phyloP scores from a whole-genome alignment of 2,113 vertebrate species.

The Pelodiscus sinensis region DNA sequence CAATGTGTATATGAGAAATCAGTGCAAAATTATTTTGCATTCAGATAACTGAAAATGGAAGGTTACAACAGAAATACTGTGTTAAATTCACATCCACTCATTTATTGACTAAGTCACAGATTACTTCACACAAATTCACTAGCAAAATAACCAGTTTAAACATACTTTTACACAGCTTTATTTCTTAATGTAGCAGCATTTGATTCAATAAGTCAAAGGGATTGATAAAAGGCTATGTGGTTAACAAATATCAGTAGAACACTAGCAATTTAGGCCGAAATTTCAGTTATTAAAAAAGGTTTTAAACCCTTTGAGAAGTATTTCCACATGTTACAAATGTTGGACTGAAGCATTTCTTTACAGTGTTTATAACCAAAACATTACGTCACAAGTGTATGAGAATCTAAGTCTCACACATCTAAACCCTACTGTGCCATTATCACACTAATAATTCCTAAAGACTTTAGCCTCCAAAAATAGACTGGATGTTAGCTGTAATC shows the following conservation, averaged over 20 bases:
- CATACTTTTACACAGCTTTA: background rate
- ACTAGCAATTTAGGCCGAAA: background rate
- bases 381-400: background rate
- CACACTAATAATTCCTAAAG: background rate
- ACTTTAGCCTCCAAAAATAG: background rate
- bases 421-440: background rate
- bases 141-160: background rate
- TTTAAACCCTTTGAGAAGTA: background rate
- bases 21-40: background rate
- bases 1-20: background rate
- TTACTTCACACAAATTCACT: background rate
- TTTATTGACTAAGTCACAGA: background rate
- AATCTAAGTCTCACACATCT: background rate
- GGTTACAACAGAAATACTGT: background rate
- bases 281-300: background rate
- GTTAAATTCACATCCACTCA: background rate
- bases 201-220: background rate
- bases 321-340: background rate
- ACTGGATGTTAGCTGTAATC: background rate
- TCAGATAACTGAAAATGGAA: background rate
- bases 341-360: background rate
- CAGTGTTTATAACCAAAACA: background rate
- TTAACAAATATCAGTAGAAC: background rate
- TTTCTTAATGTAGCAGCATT: background rate
- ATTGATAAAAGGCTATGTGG: background rate